Base-by-base conservation (phyloP, 2,113 vertebrate genomes). In the Azemiops feae region DNA sequence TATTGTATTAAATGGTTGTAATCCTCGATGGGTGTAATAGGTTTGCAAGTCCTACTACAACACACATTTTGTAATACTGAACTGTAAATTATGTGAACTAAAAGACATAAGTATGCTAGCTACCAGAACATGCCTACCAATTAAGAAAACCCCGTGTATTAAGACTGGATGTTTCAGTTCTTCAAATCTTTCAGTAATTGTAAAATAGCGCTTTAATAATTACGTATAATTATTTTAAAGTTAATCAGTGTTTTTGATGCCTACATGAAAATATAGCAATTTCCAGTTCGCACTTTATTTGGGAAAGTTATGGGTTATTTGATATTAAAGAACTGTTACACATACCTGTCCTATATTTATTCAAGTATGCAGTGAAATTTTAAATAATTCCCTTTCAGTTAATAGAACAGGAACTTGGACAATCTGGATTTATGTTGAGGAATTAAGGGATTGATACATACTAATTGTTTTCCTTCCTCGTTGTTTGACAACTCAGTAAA, bases 341-440 rank as follows among this genome's bases (percentile, higher is more conserved):
- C 47, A 92, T 96, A 96, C 60, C 94, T 90, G 96, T 97, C 87
- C 93, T 96, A 95, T 96, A 97, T 96, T 97, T 96, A 97, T 96
- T 97, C 96, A 97, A 96, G 95, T 96, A 97, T 97, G 97, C 96
- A 96, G 96, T 96, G 95, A 97, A 96, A 95, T 98, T 98, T 97
- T 97, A 96, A 98, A 97, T 97, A 97, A 96, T 98, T 97, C 94
- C 96, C 96, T 97, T 98, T 98, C 95, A 97, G 95, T 97, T 97
- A 97, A 27, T 96, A 96, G 39, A 97, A 95, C 94, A 97, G 95
- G 74, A 97, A 96, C 89, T 95, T 94, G 95, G 97, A 95, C 96
- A 97, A 97, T 43, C 69, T 96, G 55, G 95, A 96, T 97, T 97
- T 96, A 95, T 97, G 95, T 96, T 97, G 95, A 96, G 96, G 96